Percentiles rank a stretch among this genome's conserved stretches.
Evolutionary conservation across 2,113 vertebrate genomes (phyloP).

Genomic region (Myrmecophaga tridactyla): DNA sequence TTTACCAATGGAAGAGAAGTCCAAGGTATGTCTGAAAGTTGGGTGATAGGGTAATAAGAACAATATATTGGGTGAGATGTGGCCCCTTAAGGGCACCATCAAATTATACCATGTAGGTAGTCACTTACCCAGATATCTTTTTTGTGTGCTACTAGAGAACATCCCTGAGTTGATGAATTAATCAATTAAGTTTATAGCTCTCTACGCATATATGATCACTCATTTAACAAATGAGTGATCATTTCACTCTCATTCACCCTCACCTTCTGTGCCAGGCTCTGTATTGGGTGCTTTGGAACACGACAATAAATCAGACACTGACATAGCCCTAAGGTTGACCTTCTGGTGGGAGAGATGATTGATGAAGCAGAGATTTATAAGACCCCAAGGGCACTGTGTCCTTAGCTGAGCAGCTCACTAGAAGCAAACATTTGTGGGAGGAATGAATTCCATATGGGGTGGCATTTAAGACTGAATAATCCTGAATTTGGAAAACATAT

Average conservation of each 20-base stretch:
- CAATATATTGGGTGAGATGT: neutral
- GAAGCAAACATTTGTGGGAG: neutral
- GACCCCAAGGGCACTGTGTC: neutral
- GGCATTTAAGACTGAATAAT: neutral
- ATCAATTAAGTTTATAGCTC: conserved; percentile 7
- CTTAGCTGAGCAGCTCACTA: neutral
- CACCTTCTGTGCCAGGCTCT: neutral
- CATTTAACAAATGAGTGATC: conserved; percentile 33
- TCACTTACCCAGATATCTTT: neutral
- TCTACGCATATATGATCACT: neutral
- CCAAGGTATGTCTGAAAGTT: neutral
- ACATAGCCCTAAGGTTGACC: neutral
- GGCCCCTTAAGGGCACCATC: neutral
- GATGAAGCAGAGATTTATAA: neutral
- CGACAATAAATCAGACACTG: neutral
- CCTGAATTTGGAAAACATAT: conserved; percentile 13
- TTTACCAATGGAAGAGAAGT: neutral
- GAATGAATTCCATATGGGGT: neutral
- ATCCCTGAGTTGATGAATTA: neutral
- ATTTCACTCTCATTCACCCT: no score
- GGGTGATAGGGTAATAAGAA: neutral
- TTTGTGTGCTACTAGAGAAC: neutral
- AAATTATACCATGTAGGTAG: neutral
- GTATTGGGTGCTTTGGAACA: neutral
- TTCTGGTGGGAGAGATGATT: neutral